phyloP scores from a whole-genome alignment of 2,113 vertebrate genomes.

The Leucoraja erinaceus region DNA sequence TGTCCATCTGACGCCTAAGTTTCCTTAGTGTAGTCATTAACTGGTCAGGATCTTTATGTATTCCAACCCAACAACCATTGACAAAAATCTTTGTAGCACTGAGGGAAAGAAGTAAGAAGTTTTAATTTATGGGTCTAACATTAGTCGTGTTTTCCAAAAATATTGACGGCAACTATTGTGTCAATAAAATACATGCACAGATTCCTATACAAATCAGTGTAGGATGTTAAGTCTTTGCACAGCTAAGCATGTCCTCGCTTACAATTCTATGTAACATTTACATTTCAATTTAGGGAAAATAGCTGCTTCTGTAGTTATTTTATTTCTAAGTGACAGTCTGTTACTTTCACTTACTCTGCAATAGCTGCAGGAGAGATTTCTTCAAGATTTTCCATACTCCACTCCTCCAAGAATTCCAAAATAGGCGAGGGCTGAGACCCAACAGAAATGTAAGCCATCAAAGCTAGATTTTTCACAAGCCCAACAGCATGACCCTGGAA shows the following conservation, averaged over 20 bases:
- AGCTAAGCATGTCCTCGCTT: not conserved
- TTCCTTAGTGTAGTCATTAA: slow-evolving; percentile 96
- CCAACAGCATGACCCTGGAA: slow-evolving; percentile 92
- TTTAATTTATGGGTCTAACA: too few species aligned
- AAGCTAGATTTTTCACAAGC: slow-evolving; percentile 92
- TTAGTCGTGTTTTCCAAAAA: not conserved
- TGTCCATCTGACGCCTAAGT: slow-evolving; percentile 93
- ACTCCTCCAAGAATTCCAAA: slow-evolving; percentile 97
- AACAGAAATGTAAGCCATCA: slow-evolving; percentile 99
- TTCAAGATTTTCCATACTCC: slow-evolving; percentile 99
- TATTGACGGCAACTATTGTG: not conserved
- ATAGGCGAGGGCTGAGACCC: slow-evolving; percentile 96
- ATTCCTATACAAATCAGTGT: not conserved
- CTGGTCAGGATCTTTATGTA: slow-evolving; percentile 97
- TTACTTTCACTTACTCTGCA: slow-evolving; percentile 73
- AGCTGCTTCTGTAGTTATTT: not conserved
- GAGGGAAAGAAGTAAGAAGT: slow-evolving; percentile 29
- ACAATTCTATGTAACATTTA: not conserved
- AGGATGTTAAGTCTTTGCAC: not conserved
- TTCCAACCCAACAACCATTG: slow-evolving; percentile 97
- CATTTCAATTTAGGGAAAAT: not conserved
- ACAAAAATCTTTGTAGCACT: slow-evolving; percentile 99
- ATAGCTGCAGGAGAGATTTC: slow-evolving; percentile 98
- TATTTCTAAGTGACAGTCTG: not conserved
- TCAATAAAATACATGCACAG: not conserved